phyloP scores from a whole-genome alignment of 2,113 vertebrate genomes.

The Trachemys scripta region DNA sequence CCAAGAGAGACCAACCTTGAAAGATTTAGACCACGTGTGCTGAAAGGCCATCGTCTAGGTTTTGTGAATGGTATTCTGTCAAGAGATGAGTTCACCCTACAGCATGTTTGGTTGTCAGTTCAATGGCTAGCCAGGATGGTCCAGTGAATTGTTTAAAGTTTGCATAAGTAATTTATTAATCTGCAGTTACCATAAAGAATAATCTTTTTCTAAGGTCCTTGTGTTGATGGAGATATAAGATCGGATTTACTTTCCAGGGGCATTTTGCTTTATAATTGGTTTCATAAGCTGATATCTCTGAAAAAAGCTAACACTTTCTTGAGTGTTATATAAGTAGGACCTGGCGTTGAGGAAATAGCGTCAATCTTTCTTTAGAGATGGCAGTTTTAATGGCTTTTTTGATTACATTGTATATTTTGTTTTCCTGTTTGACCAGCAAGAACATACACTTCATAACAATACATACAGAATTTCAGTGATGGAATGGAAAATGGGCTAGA shows the following conservation, averaged over 20 bases:
- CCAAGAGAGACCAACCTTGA: neutral
- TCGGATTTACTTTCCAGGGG: neutral
- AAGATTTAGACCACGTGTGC: fast-evolving
- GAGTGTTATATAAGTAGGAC: neutral
- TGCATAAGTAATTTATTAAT: slow-evolving; percentile 73
- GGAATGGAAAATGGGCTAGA: neutral
- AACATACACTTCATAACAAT: fast-evolving
- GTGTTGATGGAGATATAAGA: neutral
- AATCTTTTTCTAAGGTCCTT: neutral
- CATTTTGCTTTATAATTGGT: neutral
- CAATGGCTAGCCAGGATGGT: neutral
- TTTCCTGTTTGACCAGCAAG: neutral
- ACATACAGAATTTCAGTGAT: fast-evolving
- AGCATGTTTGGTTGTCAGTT: neutral
- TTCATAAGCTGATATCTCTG: neutral
- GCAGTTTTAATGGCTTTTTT: slow-evolving; percentile 10
- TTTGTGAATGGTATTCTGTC: neutral
- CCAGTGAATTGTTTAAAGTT: slow-evolving; percentile 21
- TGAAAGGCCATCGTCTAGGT: neutral
- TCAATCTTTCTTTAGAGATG: neutral
- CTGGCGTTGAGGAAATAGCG: neutral
- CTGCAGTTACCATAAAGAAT: slow-evolving; percentile 33
- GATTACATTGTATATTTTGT: neutral
- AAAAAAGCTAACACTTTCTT: neutral
- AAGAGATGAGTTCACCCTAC: neutral